These are phyloP conservation scores for Crotophaga sulcirostris DNA, from an alignment of 2,113 vertebrate species.

Conservation along the genomic window DNA sequence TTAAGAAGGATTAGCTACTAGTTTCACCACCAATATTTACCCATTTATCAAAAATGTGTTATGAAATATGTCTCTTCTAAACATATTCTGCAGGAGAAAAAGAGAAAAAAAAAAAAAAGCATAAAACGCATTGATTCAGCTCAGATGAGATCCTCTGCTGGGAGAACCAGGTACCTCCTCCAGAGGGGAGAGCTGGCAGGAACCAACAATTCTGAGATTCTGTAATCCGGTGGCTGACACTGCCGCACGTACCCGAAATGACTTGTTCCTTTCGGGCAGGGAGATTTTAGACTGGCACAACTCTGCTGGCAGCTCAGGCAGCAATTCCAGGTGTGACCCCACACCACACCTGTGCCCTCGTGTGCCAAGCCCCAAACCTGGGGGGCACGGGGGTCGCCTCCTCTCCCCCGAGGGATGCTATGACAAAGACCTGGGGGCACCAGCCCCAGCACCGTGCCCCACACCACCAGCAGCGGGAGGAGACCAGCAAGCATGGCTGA, in stretches of 20 bases:
- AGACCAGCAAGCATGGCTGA: not conserved
- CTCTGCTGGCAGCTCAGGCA: not conserved
- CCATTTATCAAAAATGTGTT: not conserved
- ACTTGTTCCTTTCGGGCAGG: not conserved
- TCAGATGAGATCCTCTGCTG: not conserved
- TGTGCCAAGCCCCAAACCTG: not conserved
- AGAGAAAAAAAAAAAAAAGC: not conserved
- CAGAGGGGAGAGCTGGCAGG: not conserved
- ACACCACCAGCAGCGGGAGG: not conserved
- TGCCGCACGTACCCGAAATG: not conserved
- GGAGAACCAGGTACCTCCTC: not conserved
- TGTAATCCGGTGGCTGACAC: not conserved
- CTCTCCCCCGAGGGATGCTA: not conserved
- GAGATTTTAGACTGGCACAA: not conserved
- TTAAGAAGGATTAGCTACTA: not conserved
- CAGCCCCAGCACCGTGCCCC: not conserved
- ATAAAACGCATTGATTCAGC: not conserved
- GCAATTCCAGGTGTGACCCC: not conserved
- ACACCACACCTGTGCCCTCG: not conserved
- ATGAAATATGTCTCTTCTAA: not conserved
- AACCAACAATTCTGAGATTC: too few relatives aligned
- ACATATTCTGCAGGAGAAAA: not conserved
- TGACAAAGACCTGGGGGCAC: conserved; percentile 32
- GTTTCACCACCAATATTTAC: not conserved
- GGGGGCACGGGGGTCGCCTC: not conserved